Base-by-base conservation (phyloP, 1,140 invertebrate genomes). In the Brachionus paranguensis region DNA sequence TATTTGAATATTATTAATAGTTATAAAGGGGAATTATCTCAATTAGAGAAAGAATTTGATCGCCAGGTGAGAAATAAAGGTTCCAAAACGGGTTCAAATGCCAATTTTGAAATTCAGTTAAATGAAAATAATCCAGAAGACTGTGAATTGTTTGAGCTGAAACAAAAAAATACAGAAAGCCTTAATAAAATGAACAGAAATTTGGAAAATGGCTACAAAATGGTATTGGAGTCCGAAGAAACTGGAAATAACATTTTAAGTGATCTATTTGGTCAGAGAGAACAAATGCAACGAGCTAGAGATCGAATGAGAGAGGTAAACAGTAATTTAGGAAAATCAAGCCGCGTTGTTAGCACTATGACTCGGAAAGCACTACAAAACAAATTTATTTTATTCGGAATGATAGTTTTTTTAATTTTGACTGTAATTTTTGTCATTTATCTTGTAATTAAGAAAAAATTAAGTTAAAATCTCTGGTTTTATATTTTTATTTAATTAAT, bases 141-240 rank as follows among this genome's bases (percentile, higher is more conserved):
- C 10, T 43, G n/a, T 8, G 78, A 81, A 81, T 45, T 81, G n/a
- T 45, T 45, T 47, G 78, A 81, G 10, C 29, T 81, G 6, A 47
- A 81, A 47, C n/a, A 29, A 68, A 60, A 68, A 47, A 81, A 81
- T 68, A 43, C 27, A 11, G 53, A 81, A 60, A 68, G 6, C n/a
- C 17, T 81, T 2, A 17, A 27, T 11, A 81, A 68, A 81, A 81
- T 81, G 78, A 81, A 81, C 29, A 68, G 37, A 12, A 81, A 81
- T 43, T 47, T 81, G 20, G 78, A 81, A 60, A 81, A 68, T 45
- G 78, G 78, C 1, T 81, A 65, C 43, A 41, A 53, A 68, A 81
- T 81, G 78, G 64, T 81, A n/a, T 47, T 81, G 11, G 78, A 81
- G 29, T 64, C 78, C 11, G 78, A 81, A 47, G 78, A 81, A 68